Evolutionary conservation across 2,888 invertebrate species (phyloP), one percentile per base, ranked within the genome.

Genomic region (Spilarctia lutea): DNA sequence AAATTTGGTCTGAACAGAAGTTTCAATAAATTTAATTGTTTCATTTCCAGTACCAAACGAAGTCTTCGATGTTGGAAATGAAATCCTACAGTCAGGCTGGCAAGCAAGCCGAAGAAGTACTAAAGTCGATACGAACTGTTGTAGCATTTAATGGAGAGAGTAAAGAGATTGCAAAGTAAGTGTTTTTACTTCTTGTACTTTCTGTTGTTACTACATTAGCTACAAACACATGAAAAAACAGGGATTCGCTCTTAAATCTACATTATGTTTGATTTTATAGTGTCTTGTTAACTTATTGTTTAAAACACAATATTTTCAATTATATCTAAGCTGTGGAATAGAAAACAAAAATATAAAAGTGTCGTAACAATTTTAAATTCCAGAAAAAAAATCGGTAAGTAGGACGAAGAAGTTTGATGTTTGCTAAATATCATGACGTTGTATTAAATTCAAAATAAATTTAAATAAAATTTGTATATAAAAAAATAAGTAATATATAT

Each of bases 61-160:
- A 96, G 24, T 94, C 97, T 30, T 97, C 97, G 0, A 96, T 96
- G 52, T 96, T 96, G 82, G 97, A 97, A 87, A 92, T 97, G 86
- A 96, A 96, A 71, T 96, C 97, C 0, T 98, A 99, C 91, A 97
- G 98, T 20, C 96, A 97, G 82, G 98, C 98, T 0, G 98, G 98
- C 1, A 96, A 96, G 73, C 97, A 98, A 39, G 98, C 98, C 0
- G 98, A 98, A 88, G 98, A 98, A 90, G 98, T 97, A 0, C 93
- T 98, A 52, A 97, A 97, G 67, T 97, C 97, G 1, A 97, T 98
- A 13, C 96, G 97, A 78, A 98, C 98, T 0, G 97, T 98, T 0
- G 95, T 97, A 7, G 97, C 98, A 0, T 98, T 98, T 86, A 97
- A 97, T 18, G 98, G 98, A 1, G 97, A 98, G 89, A 93, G 94